phyloP scores from a whole-genome alignment of 2,888 invertebrate species.

The Piscicola geometra region DNA sequence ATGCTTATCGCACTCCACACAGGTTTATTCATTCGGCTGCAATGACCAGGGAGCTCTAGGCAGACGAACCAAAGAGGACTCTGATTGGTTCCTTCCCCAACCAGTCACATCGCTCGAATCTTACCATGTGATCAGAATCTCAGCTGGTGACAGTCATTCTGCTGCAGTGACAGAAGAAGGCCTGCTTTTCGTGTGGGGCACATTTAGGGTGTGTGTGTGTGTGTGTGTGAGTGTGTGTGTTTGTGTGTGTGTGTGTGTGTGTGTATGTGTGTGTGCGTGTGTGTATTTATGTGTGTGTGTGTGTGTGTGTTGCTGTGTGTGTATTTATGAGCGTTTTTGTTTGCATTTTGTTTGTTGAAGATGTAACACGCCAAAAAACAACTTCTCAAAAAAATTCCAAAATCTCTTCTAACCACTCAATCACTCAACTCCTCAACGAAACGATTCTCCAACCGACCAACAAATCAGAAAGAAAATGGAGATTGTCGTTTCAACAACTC shows the following conservation, averaged over 20 bases:
- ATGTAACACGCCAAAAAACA: neutral
- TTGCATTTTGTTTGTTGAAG: neutral
- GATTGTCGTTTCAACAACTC: neutral
- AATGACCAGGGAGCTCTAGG: constrained; percentile 96
- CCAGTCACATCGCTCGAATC: constrained; percentile 57
- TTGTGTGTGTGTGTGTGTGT: too few species aligned
- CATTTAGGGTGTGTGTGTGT: constrained; percentile 67
- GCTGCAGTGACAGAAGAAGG: constrained; percentile 71
- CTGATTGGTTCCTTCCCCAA: constrained; percentile 68
- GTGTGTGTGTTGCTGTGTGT: too few species aligned
- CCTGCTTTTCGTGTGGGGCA: constrained; percentile 85
- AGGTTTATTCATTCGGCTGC: constrained; percentile 85
- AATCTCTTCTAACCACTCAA: too few species aligned
- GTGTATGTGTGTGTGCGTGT: too few species aligned
- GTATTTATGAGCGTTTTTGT: neutral
- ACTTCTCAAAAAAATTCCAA: neutral
- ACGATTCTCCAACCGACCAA: neutral
- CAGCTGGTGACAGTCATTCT: constrained; percentile 74
- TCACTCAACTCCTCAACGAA: too few species aligned
- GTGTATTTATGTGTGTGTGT: neutral
- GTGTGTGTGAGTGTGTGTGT: too few species aligned
- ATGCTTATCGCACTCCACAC: too few species aligned
- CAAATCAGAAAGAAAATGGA: constrained; percentile 23
- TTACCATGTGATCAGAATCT: constrained; percentile 62
- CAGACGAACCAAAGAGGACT: constrained; percentile 69